These are phyloP conservation scores for Heterotilapia buettikoferi DNA, from an alignment of 2,113 vertebrate genomes.

Conservation along the genomic window DNA sequence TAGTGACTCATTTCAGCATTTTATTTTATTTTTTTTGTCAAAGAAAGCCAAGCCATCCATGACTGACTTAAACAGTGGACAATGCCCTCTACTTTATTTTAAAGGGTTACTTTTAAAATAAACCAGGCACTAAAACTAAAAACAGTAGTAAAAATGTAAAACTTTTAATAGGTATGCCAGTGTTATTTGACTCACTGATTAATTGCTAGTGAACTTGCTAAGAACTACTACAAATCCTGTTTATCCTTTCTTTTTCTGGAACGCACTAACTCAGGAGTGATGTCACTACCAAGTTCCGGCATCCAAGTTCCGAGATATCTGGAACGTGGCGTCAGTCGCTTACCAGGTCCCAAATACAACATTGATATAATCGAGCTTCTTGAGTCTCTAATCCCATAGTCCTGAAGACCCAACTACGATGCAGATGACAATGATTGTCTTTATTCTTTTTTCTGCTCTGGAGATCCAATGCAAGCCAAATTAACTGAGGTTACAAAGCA, in stretches of 20 bases:
- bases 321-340: not conserved
- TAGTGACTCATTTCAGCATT: not conserved
- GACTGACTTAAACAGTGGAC: not conserved
- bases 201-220: not conserved
- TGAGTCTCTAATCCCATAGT: not conserved
- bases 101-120: not conserved
- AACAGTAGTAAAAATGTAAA: not conserved
- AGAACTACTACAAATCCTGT: not conserved
- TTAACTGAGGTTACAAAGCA: not conserved
- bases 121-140: not conserved
- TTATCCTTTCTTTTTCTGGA: not conserved
- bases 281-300: not conserved
- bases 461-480: not conserved
- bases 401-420: not conserved
- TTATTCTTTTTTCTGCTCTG: not conserved
- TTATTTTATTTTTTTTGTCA: not conserved
- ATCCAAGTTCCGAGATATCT: rapidly evolving
- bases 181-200: not conserved
- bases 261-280: not conserved
- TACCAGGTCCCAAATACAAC: not conserved
- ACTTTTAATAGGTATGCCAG: not conserved
- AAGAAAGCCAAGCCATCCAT: not conserved
- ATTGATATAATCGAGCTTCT: not conserved
- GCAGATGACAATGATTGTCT: not conserved
- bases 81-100: not conserved